Percentiles rank a stretch among this genome's conserved stretches.
These are phyloP conservation scores for Taxidea taxus DNA, from an alignment of 2,113 vertebrate species.

Conservation along the genomic window DNA sequence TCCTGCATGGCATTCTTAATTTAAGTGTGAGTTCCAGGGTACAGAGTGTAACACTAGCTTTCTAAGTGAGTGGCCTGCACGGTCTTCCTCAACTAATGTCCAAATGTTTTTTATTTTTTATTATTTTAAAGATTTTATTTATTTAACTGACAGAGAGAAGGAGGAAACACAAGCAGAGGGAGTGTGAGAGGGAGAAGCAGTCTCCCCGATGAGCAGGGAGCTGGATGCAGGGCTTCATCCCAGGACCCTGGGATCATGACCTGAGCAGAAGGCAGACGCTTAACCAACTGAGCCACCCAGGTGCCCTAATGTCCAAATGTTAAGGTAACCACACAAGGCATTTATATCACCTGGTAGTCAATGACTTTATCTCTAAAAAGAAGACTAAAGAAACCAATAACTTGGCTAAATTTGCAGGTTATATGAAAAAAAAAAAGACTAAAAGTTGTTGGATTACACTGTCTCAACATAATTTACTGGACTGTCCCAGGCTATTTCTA, in stretches of 20 bases:
- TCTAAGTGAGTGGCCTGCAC: not conserved
- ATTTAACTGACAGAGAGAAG: no score
- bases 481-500: not conserved
- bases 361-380: not conserved
- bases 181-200: no score
- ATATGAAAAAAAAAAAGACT: not conserved
- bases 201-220: no score
- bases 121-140: no score
- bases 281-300: no score
- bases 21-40: not conserved
- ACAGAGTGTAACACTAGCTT: not conserved
- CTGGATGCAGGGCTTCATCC: no score
- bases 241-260: no score
- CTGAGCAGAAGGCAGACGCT: no score
- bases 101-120: not conserved
- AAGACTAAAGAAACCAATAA: not conserved
- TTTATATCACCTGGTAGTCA: not conserved
- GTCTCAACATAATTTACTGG: not conserved
- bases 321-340: not conserved
- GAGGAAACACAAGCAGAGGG: no score
- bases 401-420: not conserved
- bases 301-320: not conserved
- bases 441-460: not conserved
- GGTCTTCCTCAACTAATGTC: not conserved
- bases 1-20: not conserved